Conservation (phyloP, 2,797 vertebrate genomes). For the Emys orbicularis region DNA sequence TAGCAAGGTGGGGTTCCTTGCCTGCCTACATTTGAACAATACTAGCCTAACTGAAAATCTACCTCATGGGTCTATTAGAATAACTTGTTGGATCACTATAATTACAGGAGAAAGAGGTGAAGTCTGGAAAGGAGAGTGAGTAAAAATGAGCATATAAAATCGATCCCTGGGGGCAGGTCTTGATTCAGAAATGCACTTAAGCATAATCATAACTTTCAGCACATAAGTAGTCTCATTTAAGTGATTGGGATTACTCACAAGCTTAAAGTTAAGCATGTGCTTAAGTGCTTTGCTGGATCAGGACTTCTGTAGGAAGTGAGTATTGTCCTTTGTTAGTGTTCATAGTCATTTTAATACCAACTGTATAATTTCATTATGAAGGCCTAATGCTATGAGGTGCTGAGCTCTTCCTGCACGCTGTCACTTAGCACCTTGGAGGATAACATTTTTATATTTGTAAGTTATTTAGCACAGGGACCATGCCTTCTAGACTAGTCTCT, state of each 20-base stretch:
- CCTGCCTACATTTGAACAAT: conserved; percentile 6
- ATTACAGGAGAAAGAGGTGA: neutral
- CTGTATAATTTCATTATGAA: neutral
- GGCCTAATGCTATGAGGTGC: neutral
- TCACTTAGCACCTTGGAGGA: neutral
- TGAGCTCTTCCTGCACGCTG: fast-evolving
- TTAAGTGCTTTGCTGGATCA: neutral
- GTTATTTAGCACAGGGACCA: neutral
- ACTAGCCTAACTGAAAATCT: conserved; percentile 4
- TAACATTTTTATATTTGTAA: neutral
- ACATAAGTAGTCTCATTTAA: neutral
- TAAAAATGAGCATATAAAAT: neutral
- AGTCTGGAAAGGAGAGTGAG: neutral
- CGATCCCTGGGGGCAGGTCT: neutral
- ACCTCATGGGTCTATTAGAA: conserved; percentile 5
- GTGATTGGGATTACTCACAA: neutral
- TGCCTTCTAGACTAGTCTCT: neutral
- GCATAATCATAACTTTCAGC: neutral
- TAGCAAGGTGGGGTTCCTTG: conserved; percentile 25
- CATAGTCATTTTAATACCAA: neutral
- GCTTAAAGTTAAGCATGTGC: neutral
- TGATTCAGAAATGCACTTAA: neutral
- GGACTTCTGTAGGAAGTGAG: neutral
- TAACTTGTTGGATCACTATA: neutral
- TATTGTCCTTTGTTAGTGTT: neutral